Base-by-base conservation (phyloP, 2,888 invertebrate genomes). In the Branchipolynoe longqiensis region DNA sequence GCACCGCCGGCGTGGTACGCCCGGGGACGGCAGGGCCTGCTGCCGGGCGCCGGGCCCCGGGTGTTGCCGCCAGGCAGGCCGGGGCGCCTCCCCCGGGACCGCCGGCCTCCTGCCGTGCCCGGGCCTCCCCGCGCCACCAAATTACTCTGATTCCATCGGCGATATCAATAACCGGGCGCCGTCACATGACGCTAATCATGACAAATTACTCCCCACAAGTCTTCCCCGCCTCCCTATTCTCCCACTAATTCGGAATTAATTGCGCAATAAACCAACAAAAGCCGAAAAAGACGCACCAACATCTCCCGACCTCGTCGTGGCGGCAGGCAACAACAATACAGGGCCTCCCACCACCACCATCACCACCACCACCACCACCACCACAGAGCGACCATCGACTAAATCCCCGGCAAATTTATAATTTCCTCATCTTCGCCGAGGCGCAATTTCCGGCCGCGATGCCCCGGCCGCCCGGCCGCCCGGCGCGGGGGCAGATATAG, bases 201-300 rank as follows among this genome's bases (percentile, higher is more conserved):
- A 78, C 78, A 78, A 78, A 78, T 78, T 78, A 78, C 78, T 48
- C 78, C 48, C 78, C 22, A 28, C 2, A 1, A 48, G 78, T 48
- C 78, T 48, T 6, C 25, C 38, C 78, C 28, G 48, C 78, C 54
- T 78, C 28, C 78, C 54, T 48, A 25, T 78, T 78, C 31, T 31
- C 54, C 78, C 48, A 25, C 78, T 78, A 78, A 78, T 78, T 78
- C 78, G 78, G 28, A 41, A 78, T 78, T 78, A 78, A 78, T 78
- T 78, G 78, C 78, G 54, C 54, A 78, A 78, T 78, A 78, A 78
- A 78, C 78, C 78, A 78, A 78, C 54, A 69, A 69, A 33, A 33
- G 69, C 36, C 69, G 33, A 69, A 69, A 69, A 69, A 69, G 69
- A 38, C 14, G 18, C 69, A 62, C 25, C 62, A 62, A 2, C 62